Evolutionary conservation across 2,113 vertebrate genomes (phyloP).

Genomic region (Urocitellus parryii): DNA sequence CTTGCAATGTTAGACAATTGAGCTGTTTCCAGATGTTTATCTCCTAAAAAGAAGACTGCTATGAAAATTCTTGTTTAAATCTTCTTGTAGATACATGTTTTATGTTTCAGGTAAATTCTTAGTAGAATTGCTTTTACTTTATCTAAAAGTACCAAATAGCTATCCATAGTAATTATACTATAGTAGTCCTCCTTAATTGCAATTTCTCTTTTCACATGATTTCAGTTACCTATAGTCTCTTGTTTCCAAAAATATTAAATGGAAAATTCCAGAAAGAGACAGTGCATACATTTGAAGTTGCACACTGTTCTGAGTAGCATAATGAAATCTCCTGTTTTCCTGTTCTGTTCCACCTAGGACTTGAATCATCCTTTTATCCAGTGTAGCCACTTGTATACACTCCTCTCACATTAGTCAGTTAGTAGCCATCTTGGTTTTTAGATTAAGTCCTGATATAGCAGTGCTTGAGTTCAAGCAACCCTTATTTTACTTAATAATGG

Average conservation of each 20-base stretch:
- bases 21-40: conserved; percentile 40
- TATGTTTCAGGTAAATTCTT: background rate
- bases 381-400: background rate
- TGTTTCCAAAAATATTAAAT: background rate
- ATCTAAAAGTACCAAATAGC: background rate
- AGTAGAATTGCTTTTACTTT: conserved; percentile 35
- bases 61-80: background rate
- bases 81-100: background rate
- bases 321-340: background rate
- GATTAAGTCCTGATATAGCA: background rate
- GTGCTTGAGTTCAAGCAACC: background rate
- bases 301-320: background rate
- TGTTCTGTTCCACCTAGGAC: background rate
- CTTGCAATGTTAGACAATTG: background rate
- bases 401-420: background rate
- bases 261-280: background rate
- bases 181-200: background rate
- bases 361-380: background rate
- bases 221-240: background rate
- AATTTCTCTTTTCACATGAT: background rate
- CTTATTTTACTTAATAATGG: background rate
- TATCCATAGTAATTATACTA: background rate
- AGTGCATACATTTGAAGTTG: background rate
- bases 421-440: background rate
- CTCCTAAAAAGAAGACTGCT: background rate